These are phyloP conservation scores for Paramormyrops hopkinsi DNA, from an alignment of 2,797 vertebrate genomes.

Conservation along the genomic window DNA sequence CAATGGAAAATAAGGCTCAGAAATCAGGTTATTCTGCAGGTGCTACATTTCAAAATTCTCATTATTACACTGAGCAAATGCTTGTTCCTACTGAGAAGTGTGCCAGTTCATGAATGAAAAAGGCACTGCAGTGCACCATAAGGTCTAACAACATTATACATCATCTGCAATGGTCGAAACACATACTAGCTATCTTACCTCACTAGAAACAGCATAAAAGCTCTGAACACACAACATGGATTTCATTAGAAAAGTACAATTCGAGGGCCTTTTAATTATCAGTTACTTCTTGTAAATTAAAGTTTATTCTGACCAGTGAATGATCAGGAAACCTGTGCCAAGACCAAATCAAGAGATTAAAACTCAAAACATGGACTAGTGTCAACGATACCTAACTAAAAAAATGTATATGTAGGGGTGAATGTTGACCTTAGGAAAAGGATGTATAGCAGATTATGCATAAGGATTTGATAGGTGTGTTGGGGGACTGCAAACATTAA, in stretches of 20 bases:
- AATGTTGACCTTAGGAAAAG: background rate
- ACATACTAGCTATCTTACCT: background rate
- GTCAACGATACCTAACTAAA: background rate
- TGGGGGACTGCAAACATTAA: background rate
- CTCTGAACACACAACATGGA: background rate
- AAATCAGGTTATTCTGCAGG: background rate
- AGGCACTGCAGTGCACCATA: background rate
- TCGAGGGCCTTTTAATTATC: background rate
- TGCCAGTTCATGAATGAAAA: background rate
- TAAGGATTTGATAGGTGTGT: background rate
- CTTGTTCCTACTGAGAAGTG: background rate
- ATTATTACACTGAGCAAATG: background rate
- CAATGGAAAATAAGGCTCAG: background rate
- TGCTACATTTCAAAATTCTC: background rate
- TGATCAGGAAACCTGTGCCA: background rate
- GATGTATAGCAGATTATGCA: background rate
- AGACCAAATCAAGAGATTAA: background rate
- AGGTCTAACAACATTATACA: background rate
- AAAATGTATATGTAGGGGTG: background rate
- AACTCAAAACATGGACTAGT: background rate
- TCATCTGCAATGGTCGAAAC: background rate
- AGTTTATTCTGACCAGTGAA: background rate
- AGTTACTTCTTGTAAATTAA: background rate
- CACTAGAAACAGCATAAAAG: background rate
- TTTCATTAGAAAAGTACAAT: background rate